Evolutionary conservation across 2,113 vertebrate species (phyloP).

Genomic region (Apodemus speciosus): DNA sequence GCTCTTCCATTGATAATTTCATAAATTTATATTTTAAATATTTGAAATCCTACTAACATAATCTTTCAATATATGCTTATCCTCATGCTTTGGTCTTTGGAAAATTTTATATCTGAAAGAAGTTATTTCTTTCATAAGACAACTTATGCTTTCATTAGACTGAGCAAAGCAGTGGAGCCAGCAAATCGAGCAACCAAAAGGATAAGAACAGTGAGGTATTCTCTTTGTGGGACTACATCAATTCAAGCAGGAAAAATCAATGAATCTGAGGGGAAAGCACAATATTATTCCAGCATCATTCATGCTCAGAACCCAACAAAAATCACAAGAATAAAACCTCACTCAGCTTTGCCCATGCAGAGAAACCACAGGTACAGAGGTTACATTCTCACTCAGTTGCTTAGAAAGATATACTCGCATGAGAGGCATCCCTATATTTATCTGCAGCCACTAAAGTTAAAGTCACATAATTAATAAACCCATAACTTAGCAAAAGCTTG

Average conservation of each 20-base stretch:
- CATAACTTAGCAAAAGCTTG: not conserved
- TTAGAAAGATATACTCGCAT: slow-evolving; percentile 10
- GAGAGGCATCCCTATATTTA: not conserved
- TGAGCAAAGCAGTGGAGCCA: slow-evolving; percentile 26
- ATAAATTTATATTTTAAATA: not conserved
- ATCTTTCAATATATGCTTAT: slow-evolving; percentile 28
- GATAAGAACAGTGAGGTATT: slow-evolving; percentile 66
- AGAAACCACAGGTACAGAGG: slow-evolving; percentile 60
- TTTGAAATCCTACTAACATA: slow-evolving; percentile 18
- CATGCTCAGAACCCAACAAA: slow-evolving; percentile 66
- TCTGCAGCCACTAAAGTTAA: slow-evolving; percentile 7
- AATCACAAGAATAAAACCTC: slow-evolving; percentile 64
- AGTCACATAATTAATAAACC: slow-evolving; percentile 39
- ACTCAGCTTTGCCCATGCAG: slow-evolving; percentile 54
- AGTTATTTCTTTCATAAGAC: slow-evolving; percentile 19
- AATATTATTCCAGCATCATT: slow-evolving; percentile 69
- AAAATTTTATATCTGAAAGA: slow-evolving; percentile 32
- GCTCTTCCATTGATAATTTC: slow-evolving; percentile 19
- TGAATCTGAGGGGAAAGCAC: slow-evolving; percentile 56
- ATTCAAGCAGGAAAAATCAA: slow-evolving; percentile 74
- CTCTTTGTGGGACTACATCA: slow-evolving; percentile 71
- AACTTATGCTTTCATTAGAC: slow-evolving; percentile 65
- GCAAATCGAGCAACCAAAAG: slow-evolving; percentile 56
- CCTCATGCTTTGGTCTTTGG: slow-evolving; percentile 24
- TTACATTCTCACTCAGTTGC: slow-evolving; percentile 18